Evolutionary conservation across 2,113 vertebrate genomes (phyloP).

Genomic region (Petrocephalus microphthalmus): DNA sequence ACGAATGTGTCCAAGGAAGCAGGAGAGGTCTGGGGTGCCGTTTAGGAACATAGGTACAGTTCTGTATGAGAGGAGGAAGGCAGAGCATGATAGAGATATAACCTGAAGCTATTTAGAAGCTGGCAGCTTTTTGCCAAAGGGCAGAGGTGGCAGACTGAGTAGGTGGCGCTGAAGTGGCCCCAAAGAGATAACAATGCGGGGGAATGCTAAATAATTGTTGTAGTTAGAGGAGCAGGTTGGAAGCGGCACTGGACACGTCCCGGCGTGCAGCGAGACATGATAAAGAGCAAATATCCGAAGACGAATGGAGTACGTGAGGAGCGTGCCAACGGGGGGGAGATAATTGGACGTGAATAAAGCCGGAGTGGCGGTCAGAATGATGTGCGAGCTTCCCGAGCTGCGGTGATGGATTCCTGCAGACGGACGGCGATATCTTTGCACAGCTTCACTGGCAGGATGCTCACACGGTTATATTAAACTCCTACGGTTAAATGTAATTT

Average conservation of each 20-base stretch:
- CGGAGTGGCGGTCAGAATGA: background rate
- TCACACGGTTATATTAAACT: background rate
- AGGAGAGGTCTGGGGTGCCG: background rate
- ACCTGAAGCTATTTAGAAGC: background rate
- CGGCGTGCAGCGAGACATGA: background rate
- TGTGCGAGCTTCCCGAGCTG: background rate
- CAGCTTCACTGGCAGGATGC: background rate
- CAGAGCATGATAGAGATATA: background rate
- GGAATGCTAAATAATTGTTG: background rate
- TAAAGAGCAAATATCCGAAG: background rate
- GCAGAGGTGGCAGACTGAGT: background rate
- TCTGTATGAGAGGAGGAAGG: background rate
- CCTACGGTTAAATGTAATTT: background rate
- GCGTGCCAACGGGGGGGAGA: background rate
- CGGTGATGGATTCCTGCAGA: background rate
- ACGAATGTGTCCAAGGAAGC: background rate
- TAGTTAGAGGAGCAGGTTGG: background rate
- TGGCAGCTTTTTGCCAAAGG: background rate
- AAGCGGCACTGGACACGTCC: background rate
- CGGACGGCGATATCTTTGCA: background rate
- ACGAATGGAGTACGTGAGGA: background rate
- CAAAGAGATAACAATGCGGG: background rate
- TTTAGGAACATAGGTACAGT: background rate
- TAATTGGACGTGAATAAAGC: conserved; percentile 1
- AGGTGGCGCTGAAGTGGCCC: background rate